Evolutionary conservation across 2,888 invertebrate genomes (phyloP), one percentile per base, ranked within the genome.

Genomic region (Galeopsomyia nigrocyanea): DNA sequence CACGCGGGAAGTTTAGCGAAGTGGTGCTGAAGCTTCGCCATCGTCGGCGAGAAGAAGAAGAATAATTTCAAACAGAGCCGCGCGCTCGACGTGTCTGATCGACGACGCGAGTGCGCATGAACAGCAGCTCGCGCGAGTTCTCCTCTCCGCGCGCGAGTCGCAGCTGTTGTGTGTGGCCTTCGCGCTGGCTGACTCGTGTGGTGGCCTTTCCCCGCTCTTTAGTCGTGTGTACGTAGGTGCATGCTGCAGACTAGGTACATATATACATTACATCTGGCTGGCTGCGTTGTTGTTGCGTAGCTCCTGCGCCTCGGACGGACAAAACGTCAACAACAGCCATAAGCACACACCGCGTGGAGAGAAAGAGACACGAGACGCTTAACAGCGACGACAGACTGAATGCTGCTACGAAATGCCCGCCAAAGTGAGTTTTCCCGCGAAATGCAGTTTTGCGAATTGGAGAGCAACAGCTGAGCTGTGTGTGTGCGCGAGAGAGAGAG

Each of bases 371-470:
- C 39, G 39, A 39, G 10, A 39, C 39, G 39, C 39, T n/a, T 39
- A 39, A 39, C 39, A 39, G 39, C 39, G 39, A 39, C 39, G 39
- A 39, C 39, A 39, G 39, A 39, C 39, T 39, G 39, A 39, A 39
- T 39, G 39, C 39, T 39, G 39, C 39, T 39, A 39, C 66, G 64
- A 75, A 63, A 75, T 75, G 75, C 75, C 75, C 75, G 75, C 75
- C 75, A 75, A 75, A 75, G 75, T 75, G 71, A 75, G 75, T 73
- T n/a, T 57, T n/a, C 16, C 14, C 55, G 49, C n/a, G 31, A 71
- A 75, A 68, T 51, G 68, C 53, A 71, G 71, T 71, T 75, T 68
- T 57, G 64, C 51, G 57, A 39, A 39, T 39, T n/a, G n/a, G 39
- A 39, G 39, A 39, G 39, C 39, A 39, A 39, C 39, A 39, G 39